These are phyloP conservation scores for Acleris literana DNA, from an alignment of 2,888 invertebrate species.

Conservation along the genomic window DNA sequence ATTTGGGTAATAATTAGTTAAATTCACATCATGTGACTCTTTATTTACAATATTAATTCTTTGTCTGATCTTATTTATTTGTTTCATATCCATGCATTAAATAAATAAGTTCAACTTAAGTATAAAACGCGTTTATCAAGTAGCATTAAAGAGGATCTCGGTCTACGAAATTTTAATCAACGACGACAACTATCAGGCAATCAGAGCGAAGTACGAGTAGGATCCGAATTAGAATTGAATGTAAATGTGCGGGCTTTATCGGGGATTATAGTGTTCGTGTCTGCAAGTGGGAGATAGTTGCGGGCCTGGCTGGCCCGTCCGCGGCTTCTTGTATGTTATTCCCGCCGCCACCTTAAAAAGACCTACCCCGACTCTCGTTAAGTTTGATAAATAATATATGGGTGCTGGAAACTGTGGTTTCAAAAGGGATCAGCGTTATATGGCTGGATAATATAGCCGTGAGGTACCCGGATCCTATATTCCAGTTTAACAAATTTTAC, in stretches of 20 bases:
- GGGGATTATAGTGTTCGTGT: conserved; percentile 83
- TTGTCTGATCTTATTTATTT: neutral
- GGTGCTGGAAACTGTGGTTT: conserved; percentile 3
- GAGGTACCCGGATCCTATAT: conserved; percentile 69
- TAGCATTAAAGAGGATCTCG: conserved; percentile 32
- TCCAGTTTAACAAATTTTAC: conserved; percentile 82
- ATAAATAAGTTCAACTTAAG: neutral
- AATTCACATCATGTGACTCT: no score
- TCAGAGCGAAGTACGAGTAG: conserved; percentile 74
- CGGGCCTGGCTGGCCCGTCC: conserved; percentile 64
- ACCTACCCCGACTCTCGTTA: conserved; percentile 41
- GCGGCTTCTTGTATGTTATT: conserved; percentile 62
- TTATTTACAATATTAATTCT: no score
- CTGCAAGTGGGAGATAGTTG: conserved; percentile 81
- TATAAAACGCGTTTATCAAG: conserved; percentile 32
- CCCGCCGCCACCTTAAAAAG: conserved; percentile 49
- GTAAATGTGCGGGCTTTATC: conserved; percentile 85
- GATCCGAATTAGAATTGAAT: conserved; percentile 82
- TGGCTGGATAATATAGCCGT: conserved; percentile 56
- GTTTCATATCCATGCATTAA: neutral
- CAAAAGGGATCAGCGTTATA: conserved; percentile 45
- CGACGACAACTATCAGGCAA: conserved; percentile 75
- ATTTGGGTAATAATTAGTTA: conserved; percentile 6
- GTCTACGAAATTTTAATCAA: conserved; percentile 72
- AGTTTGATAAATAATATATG: conserved; percentile 4